Percentiles rank a stretch among this genome's conserved stretches.
Evolutionary conservation across 2,113 vertebrate species (phyloP).

Genomic region (Thunnus maccoyii): DNA sequence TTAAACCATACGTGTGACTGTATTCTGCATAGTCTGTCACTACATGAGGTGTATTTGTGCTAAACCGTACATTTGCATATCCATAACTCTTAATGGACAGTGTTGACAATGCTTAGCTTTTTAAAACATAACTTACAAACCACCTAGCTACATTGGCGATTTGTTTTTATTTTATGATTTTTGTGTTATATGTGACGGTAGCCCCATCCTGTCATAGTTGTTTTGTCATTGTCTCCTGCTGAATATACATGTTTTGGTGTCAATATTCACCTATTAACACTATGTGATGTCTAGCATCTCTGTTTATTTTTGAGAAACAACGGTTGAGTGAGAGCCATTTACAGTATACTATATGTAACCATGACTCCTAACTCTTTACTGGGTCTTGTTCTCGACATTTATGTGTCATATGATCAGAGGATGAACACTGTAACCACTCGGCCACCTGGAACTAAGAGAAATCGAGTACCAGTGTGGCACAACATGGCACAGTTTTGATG

Average conservation of each 20-base stretch:
- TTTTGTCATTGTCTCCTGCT: background rate
- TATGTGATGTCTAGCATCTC: background rate
- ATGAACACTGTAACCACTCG: background rate
- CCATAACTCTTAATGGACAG: too few species aligned
- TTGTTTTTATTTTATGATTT: too few species aligned
- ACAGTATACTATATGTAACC: background rate
- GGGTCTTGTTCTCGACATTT: background rate
- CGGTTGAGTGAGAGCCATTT: background rate
- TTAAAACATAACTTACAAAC: too few species aligned
- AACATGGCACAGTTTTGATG: too few species aligned
- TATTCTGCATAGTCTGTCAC: too few species aligned
- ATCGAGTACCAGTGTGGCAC: background rate
- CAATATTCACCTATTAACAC: too few species aligned
- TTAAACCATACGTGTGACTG: too few species aligned
- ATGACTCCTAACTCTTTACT: background rate
- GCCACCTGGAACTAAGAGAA: background rate
- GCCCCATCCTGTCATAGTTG: background rate
- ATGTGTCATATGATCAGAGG: background rate
- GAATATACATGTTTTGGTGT: too few species aligned
- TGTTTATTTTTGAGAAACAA: slow-evolving; percentile 10
- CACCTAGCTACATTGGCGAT: too few species aligned
- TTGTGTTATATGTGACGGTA: too few species aligned
- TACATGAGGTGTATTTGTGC: background rate
- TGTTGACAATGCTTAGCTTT: too few species aligned
- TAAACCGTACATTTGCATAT: too few species aligned